These are phyloP conservation scores for Phainopepla nitens DNA, from an alignment of 2,113 vertebrate genomes.

Conservation along the genomic window DNA sequence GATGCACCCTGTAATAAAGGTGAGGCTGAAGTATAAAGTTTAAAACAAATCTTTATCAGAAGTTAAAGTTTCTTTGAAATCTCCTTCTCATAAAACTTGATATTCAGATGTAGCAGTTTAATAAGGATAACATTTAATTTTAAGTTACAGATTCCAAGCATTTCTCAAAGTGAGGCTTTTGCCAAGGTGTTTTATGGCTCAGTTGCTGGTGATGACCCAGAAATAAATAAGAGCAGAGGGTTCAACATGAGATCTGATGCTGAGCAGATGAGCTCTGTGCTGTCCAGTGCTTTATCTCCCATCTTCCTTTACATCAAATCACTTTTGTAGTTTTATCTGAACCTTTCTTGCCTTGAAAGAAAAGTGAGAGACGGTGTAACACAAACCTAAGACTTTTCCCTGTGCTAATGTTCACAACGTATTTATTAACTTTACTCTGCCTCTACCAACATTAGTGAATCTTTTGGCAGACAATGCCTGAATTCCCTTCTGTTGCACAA, in stretches of 20 bases:
- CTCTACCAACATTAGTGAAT: background rate
- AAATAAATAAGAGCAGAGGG: background rate
- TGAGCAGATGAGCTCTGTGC: background rate
- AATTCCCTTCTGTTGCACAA: background rate
- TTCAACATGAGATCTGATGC: background rate
- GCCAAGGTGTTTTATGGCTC: background rate
- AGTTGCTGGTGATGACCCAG: background rate
- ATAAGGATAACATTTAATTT: background rate
- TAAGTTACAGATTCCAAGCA: background rate
- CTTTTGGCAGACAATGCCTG: background rate
- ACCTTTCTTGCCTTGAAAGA: background rate
- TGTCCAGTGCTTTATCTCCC: background rate
- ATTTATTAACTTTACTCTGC: background rate
- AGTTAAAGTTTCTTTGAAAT: background rate
- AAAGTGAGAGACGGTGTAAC: background rate
- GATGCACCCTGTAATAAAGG: background rate
- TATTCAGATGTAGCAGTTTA: background rate
- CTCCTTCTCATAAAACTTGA: background rate
- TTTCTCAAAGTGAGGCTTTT: background rate
- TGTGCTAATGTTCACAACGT: background rate
- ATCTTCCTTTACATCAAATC: background rate
- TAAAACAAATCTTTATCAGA: background rate
- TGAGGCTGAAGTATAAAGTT: background rate
- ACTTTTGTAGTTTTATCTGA: background rate
- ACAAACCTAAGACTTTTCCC: background rate